These are phyloP conservation scores for Brachycybe producta DNA, from an alignment of 2,888 invertebrate species.

Conservation along the genomic window DNA sequence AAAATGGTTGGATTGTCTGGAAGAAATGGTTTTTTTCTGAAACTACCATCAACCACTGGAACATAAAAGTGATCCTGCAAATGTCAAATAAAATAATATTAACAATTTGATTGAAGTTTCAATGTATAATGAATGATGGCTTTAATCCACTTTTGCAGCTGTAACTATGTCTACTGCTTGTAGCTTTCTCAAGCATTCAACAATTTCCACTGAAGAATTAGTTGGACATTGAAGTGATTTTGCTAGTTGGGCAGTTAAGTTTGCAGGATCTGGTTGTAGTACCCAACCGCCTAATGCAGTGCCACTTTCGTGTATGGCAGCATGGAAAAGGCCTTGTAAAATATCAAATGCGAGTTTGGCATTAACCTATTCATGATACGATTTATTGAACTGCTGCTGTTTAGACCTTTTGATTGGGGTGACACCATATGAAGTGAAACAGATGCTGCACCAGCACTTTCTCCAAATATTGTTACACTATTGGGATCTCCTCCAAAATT, in stretches of 20 bases:
- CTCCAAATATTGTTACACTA: slow-evolving; percentile 14
- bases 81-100: no score
- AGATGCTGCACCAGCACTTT: slow-evolving; percentile 9
- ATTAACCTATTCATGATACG: not conserved
- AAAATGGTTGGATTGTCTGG: no score
- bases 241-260: no score
- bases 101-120: no score
- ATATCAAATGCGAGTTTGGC: not conserved
- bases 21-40: no score
- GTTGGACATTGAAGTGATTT: not conserved
- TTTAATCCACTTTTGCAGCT: no score
- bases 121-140: no score
- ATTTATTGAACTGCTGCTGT: no score
- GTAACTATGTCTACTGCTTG: slow-evolving; percentile 1
- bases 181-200: not conserved
- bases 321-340: slow-evolving; percentile 16
- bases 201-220: not conserved
- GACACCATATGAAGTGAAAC: slow-evolving; percentile 6
- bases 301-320: slow-evolving; percentile 13
- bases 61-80: no score
- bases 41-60: no score
- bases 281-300: not conserved
- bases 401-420: slow-evolving; percentile 11
- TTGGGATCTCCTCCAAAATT: slow-evolving; percentile 12
- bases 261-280: no score